phyloP scores from a whole-genome alignment of 1,140 invertebrate genomes.

The Wiebesia pumilae region DNA sequence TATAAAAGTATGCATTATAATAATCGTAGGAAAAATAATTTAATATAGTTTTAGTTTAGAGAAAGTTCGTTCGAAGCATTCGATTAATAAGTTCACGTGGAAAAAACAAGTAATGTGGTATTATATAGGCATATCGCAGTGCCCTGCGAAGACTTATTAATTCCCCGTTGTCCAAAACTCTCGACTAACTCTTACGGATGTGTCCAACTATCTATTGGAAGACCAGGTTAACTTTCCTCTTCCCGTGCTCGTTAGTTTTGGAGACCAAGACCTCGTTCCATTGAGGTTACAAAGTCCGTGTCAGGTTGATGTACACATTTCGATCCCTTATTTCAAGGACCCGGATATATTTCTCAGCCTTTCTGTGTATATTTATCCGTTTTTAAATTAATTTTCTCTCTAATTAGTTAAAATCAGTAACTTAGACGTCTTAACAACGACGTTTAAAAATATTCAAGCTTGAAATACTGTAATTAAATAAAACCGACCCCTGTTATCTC shows the following conservation, averaged over 20 bases:
- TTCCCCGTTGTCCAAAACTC: background rate
- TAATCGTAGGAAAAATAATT: too few species aligned
- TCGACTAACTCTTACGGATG: background rate
- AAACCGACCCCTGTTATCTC: background rate
- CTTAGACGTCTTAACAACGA: background rate
- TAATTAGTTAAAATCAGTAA: background rate
- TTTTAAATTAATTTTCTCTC: background rate
- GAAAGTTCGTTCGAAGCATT: background rate
- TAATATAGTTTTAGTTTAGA: too few species aligned
- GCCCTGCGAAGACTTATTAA: background rate
- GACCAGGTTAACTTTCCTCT: background rate
- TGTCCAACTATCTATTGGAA: background rate
- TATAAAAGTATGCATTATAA: too few species aligned
- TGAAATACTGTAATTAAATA: background rate
- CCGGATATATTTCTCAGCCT: background rate
- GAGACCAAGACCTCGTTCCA: background rate
- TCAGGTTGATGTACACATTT: constrained; percentile 6
- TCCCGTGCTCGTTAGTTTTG: background rate
- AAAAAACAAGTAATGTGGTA: background rate
- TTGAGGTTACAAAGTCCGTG: constrained; percentile 9
- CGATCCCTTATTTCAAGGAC: background rate
- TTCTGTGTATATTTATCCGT: too few species aligned
- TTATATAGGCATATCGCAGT: background rate
- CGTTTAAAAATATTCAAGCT: background rate
- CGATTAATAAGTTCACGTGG: background rate